phyloP scores from a whole-genome alignment of 2,888 invertebrate genomes.

The Oithona nana region DNA sequence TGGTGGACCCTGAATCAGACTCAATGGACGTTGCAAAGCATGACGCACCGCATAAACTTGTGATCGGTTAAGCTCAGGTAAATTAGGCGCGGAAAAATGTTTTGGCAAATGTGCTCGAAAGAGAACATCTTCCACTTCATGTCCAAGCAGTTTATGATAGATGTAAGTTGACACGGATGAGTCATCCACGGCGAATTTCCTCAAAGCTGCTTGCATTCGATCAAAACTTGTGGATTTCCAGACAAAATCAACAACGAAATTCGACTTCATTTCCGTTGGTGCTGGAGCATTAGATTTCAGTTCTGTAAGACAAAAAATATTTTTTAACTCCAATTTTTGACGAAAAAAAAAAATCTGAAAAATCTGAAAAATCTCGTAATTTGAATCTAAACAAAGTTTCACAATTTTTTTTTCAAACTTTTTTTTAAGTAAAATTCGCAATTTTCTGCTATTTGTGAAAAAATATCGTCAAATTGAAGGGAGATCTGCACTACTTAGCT shows the following conservation, averaged over 20 bases:
- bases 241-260: slow-evolving; percentile 94
- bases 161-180: slow-evolving; percentile 92
- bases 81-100: slow-evolving; percentile 86
- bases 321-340: too few species aligned
- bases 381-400: too few species aligned
- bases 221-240: slow-evolving; percentile 99
- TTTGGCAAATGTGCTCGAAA: slow-evolving; percentile 83
- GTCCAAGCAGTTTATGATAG: slow-evolving; percentile 69
- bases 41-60: slow-evolving; percentile 35
- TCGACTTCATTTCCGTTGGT: slow-evolving; percentile 78
- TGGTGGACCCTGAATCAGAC: slow-evolving; percentile 85
- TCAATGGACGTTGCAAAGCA: slow-evolving; percentile 67
- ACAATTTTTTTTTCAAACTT: too few species aligned
- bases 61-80: slow-evolving; percentile 92
- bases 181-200: slow-evolving; percentile 89
- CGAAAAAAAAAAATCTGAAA: too few species aligned
- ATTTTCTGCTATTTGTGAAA: too few species aligned
- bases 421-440: too few species aligned
- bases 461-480: too few species aligned
- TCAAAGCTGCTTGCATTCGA: slow-evolving; percentile 81
- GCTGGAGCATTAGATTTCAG: slow-evolving; percentile 77
- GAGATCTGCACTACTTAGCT: too few species aligned
- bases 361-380: too few species aligned
- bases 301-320: too few species aligned
- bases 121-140: slow-evolving; percentile 77